Percentiles rank a stretch among this genome's conserved stretches.
phyloP scores from a whole-genome alignment of 2,113 vertebrate genomes.

The Oncorhynchus kisutch region DNA sequence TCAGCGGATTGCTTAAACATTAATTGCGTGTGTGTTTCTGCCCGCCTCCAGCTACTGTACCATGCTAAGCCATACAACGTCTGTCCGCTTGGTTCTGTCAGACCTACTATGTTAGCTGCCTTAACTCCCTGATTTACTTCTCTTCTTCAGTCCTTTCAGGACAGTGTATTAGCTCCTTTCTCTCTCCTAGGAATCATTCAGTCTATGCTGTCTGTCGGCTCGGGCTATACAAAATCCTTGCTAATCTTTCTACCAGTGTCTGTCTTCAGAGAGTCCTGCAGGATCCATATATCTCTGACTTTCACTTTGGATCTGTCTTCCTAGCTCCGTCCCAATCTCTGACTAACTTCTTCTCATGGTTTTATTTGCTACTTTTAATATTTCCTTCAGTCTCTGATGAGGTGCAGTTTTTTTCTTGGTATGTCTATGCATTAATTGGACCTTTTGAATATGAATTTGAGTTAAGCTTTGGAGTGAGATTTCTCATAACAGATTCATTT shows the following conservation, averaged over 20 bases:
- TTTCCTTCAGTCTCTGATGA: constrained; percentile 29
- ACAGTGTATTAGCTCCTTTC: neutral
- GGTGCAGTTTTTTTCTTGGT: constrained; percentile 49
- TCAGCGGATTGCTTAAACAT: neutral
- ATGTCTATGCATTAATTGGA: constrained; percentile 53
- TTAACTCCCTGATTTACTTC: neutral
- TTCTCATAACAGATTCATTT: too few species aligned
- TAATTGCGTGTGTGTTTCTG: neutral
- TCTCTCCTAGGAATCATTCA: neutral
- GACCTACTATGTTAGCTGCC: neutral
- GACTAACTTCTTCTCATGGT: neutral
- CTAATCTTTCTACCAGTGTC: neutral
- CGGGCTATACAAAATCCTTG: neutral
- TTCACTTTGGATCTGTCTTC: neutral
- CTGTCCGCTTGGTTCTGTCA: neutral
- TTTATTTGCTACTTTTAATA: constrained; percentile 54
- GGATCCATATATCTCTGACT: neutral
- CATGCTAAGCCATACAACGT: neutral
- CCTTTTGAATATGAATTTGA: constrained; percentile 23
- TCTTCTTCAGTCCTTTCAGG: neutral
- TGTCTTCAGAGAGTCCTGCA: neutral
- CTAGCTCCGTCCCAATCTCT: neutral
- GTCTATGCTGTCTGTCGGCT: neutral
- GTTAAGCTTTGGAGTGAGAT: neutral
- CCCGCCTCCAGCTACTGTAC: neutral